Base-by-base conservation (phyloP, 2,797 vertebrate species). In the Apogon hyalosoma region DNA sequence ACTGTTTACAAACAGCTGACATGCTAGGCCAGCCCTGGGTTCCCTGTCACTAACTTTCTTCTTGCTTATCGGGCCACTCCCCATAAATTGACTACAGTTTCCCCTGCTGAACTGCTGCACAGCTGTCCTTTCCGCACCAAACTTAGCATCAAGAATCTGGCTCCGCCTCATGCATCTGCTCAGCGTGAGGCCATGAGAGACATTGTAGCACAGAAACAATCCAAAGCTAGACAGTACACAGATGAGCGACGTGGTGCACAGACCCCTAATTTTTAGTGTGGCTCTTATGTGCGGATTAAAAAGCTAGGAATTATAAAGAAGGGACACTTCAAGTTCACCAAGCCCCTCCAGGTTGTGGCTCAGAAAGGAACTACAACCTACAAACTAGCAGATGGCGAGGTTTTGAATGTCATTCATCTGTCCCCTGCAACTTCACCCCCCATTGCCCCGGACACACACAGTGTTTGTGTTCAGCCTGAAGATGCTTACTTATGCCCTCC, bases 61-160 rank as follows among this genome's bases (percentile, higher is more conserved):
- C 19, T 11, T 10, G 14, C 47, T 28, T 49, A 49, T n/a, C 11
- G 47, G 2, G 47, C 47, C 1, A 49, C 47, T 49, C 47, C 47
- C 47, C 47, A 49, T 49, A 21, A 18, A 21, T 3, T 49, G 18
- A 49, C 47, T 2, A 12, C 11, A 28, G 47, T 49, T 4, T 49
- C 47, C 24, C 47, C 47, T 28, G 47, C 47, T 49, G 47, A 49
- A 49, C 47, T 49, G 3, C 47, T 49, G 28, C 47, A 49, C 28
- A 21, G 47, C 12, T 11, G 47, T 6, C 47, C 47, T 7, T 28
- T 49, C 21, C 47, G 24, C 24, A 49, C 47, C 47, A 49, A 49
- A 10, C 10, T 49, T 3, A 21, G 28, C 24, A 49, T 49, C 47
- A 21, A 28, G 28, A 19, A 19, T 7, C 4, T 45, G 6, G 43